These are phyloP conservation scores for Dryobates pubescens DNA, from an alignment of 2,797 vertebrate species.

Conservation along the genomic window DNA sequence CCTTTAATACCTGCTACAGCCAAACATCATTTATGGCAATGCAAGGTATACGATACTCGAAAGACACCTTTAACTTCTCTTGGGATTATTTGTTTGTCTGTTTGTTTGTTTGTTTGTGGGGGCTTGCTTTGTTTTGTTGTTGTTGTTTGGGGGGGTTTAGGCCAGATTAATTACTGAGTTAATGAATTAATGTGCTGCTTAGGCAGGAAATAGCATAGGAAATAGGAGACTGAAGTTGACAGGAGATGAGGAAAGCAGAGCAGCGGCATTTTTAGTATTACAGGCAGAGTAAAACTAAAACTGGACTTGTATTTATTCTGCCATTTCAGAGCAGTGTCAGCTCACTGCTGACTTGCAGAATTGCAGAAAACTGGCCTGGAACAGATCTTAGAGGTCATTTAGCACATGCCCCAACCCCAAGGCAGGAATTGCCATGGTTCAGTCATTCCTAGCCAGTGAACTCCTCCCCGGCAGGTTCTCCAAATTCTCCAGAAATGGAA, in stretches of 20 bases:
- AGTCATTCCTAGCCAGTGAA: constrained; percentile 27
- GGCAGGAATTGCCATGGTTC: not conserved
- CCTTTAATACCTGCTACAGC: not conserved
- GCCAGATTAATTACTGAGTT: not conserved
- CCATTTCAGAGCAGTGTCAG: not conserved
- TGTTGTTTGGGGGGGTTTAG: too few relatives aligned
- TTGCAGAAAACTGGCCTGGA: constrained; percentile 3
- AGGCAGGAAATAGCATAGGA: not conserved
- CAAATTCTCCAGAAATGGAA: constrained; percentile 32
- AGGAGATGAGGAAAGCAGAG: not conserved
- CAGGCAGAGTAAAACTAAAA: not conserved
- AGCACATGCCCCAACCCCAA: not conserved
- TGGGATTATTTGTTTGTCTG: too few relatives aligned
- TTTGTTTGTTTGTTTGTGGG: too few relatives aligned
- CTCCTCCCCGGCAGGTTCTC: not conserved
- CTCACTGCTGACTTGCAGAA: not conserved
- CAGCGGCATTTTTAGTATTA: not conserved
- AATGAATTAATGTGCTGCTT: not conserved
- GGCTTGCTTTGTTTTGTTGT: too few relatives aligned
- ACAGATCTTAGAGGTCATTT: constrained; percentile 16
- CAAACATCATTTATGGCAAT: constrained; percentile 8
- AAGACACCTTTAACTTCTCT: not conserved
- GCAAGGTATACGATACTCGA: not conserved
- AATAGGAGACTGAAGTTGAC: not conserved
- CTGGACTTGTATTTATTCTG: not conserved